Base-by-base conservation (phyloP, 2,888 invertebrate species). In the Capitulum mitella region DNA sequence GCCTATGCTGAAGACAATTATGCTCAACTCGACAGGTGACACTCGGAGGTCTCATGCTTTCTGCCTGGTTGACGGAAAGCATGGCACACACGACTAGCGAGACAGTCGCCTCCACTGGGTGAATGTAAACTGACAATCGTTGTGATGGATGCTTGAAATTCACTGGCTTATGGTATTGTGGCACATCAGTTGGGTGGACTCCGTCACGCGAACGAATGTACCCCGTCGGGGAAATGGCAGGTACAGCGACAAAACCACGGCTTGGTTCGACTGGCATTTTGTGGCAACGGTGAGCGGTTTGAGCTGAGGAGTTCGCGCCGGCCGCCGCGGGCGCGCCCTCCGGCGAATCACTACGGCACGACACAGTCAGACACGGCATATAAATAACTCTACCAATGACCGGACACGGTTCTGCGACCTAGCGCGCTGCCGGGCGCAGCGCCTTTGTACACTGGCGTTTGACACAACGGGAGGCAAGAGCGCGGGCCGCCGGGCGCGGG, bases 381-480 rank as follows among this genome's bases (percentile, higher is more conserved):
- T 70, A 70, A 70, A 70, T 70, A 70, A 37, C 70, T 16, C 32
- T 70, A 70, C 70, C 22, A 32, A 70, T 16, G 37, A 19, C 70
- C 70, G 70, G 37, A 37, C 70, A 22, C 34, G 22, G 22, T 34
- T 37, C 70, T 37, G 70, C 70, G 10, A n/a, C 37, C 70, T 70
- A 70, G 37, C 37, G 3, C 16, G 37, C 19, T 37, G 70, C 37
- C 22, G 22, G 6, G 3, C 70, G 37, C 70, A 34, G 70, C 34
- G 61, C 61, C 22, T 70, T 70, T 70, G 70, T 70, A 70, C 70
- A 70, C 70, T 70, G 70, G 70, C 32, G 70, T 70, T 70, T 70
- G 70, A 70, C 70, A 70, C 70, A 70, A 70, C 70, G 12, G 26
- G 70, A 70, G 70, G 70, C 70, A 70, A 70, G 70, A 70, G 70